Evolutionary conservation across 2,888 invertebrate species (phyloP).

Genomic region (Brachypalpus laphriformis): DNA sequence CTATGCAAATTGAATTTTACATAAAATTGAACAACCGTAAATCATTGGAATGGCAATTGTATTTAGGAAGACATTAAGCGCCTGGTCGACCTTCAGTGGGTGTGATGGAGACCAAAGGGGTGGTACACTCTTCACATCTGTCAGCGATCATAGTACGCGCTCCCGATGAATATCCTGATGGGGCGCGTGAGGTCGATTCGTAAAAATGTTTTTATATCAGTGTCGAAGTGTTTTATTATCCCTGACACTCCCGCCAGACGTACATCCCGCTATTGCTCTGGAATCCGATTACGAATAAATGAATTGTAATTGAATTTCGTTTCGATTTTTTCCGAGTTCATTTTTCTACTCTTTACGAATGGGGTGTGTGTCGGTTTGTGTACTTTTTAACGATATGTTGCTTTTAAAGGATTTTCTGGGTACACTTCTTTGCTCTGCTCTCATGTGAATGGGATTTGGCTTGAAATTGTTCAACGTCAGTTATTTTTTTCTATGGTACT

Average conservation of each 20-base stretch:
- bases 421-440: conserved; percentile 40
- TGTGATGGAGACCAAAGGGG: neutral
- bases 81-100: conserved; percentile 4
- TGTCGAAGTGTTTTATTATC: conserved; percentile 68
- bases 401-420: conserved; percentile 64
- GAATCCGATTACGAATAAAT: conserved; percentile 74
- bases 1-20: conserved; percentile 58
- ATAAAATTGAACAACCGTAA: conserved; percentile 65
- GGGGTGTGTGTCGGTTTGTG: conserved; percentile 31
- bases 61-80: conserved; percentile 63
- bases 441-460: conserved; percentile 35
- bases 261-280: conserved; percentile 53
- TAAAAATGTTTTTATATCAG: conserved; percentile 58
- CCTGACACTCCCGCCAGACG: conserved; percentile 54
- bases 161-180: conserved; percentile 15
- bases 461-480: neutral
- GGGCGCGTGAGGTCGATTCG: conserved; percentile 58
- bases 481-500: conserved; percentile 7
- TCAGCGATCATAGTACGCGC: conserved; percentile 28
- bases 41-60: conserved; percentile 64
- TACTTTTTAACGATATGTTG: conserved; percentile 68
- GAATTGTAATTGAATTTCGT: conserved; percentile 72
- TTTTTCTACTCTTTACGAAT: conserved; percentile 14
- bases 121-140: neutral
- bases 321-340: conserved; percentile 30